A percentile compares a stretch with the other conserved stretches of the same genome.
Evolutionary conservation across 2,113 vertebrate species (phyloP).

Genomic region (Hydropotes inermis): DNA sequence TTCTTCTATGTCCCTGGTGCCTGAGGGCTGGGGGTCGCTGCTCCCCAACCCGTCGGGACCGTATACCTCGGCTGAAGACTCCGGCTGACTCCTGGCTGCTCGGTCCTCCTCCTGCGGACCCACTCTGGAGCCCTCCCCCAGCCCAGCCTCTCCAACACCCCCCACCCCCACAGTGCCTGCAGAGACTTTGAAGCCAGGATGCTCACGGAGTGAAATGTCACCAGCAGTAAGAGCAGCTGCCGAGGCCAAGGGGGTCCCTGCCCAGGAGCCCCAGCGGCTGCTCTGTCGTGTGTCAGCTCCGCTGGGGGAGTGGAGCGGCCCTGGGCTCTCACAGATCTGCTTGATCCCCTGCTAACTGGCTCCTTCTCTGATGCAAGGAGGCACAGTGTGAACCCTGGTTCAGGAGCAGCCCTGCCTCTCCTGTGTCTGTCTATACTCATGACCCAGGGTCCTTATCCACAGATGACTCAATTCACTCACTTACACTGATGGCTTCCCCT

Average conservation of each 20-base stretch:
- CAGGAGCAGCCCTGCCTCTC: background rate
- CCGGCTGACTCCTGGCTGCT: background rate
- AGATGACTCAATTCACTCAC: background rate
- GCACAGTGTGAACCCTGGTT: background rate
- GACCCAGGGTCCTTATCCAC: background rate
- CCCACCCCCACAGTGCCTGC: background rate
- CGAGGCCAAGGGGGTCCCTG: background rate
- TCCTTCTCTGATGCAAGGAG: background rate
- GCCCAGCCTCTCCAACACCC: background rate
- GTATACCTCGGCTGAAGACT: background rate
- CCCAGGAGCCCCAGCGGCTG: background rate
- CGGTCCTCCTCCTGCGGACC: background rate
- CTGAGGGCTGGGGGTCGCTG: background rate
- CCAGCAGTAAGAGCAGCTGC: background rate
- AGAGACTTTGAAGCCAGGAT: slow-evolving; percentile 63
- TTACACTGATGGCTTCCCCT: background rate
- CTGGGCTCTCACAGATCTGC: background rate
- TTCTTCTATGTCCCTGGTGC: background rate
- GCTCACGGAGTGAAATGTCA: slow-evolving; percentile 60
- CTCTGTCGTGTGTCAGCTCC: slow-evolving; percentile 1
- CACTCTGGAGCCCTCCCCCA: background rate
- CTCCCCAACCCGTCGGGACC: background rate
- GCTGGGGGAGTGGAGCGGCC: background rate
- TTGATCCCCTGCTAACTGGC: background rate
- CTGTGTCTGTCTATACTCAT: background rate